Evolutionary conservation across 1,140 invertebrate genomes (phyloP).

Genomic region (Spodoptera frugiperda): DNA sequence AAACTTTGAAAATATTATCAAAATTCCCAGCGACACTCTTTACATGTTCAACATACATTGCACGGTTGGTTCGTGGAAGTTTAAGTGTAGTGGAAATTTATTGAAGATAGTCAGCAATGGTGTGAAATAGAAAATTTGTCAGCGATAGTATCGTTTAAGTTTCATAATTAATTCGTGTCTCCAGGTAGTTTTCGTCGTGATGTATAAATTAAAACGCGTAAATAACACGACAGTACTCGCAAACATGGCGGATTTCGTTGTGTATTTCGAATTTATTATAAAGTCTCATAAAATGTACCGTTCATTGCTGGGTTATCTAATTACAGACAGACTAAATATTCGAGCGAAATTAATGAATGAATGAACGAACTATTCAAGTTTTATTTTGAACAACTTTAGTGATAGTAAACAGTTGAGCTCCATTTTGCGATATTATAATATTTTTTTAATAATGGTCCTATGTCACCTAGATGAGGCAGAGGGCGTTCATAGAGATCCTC

Average conservation of each 20-base stretch:
- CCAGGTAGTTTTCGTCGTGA: conserved; percentile 10
- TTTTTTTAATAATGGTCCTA: no score
- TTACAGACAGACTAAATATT: no score
- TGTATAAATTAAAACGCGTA: conserved; percentile 36
- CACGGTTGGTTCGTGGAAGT: background rate
- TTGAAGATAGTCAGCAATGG: conserved; percentile 4
- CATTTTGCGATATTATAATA: no score
- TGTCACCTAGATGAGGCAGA: no score
- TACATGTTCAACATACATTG: background rate
- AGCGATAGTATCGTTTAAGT: background rate
- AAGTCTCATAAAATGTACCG: background rate
- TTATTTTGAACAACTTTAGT: no score
- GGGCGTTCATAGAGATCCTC: no score
- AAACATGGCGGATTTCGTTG: conserved; percentile 13
- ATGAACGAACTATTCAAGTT: no score
- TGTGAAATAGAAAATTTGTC: background rate
- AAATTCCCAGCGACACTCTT: background rate
- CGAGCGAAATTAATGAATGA: no score
- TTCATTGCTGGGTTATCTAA: background rate
- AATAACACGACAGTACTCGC: conserved; percentile 33
- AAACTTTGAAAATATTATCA: background rate
- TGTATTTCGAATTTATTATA: conserved; percentile 26
- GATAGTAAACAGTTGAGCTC: no score
- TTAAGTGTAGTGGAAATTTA: background rate
- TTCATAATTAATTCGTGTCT: conserved; percentile 22